A percentile compares a stretch with the other conserved stretches of the same genome.
Conservation (phyloP, 2,113 vertebrate species). For the Hypocryptadius cinnamomeus region DNA sequence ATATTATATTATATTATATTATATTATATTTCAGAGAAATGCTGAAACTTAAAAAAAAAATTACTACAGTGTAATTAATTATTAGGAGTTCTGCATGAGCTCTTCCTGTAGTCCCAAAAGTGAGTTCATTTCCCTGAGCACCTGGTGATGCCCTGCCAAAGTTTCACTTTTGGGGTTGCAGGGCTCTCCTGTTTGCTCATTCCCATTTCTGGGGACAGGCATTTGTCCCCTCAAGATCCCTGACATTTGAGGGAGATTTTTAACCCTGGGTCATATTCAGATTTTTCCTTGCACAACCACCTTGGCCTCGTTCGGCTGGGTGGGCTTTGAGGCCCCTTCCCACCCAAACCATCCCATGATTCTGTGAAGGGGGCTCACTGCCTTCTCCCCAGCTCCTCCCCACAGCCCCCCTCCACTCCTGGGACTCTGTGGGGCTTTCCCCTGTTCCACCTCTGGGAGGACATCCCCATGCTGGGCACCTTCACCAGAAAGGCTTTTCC, state of each 20-base stretch:
- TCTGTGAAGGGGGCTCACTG: not conserved
- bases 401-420: not conserved
- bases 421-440: rapidly evolving
- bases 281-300: not conserved
- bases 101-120: not conserved
- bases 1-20: too few species aligned
- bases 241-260: not conserved
- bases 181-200: not conserved
- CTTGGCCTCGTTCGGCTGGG: too few species aligned
- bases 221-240: not conserved
- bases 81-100: not conserved
- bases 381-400: not conserved
- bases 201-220: too few species aligned
- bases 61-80: not conserved
- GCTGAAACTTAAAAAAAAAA: not conserved
- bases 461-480: not conserved
- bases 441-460: not conserved
- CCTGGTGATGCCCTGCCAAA: not conserved
- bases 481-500: not conserved
- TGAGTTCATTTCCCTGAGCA: not conserved
- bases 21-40: not conserved
- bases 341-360: too few species aligned
- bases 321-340: too few species aligned
- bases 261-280: not conserved
- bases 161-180: too few species aligned